A percentile compares a stretch with the other conserved stretches of the same genome.
Evolutionary conservation across 2,888 invertebrate species (phyloP).

Genomic region (Epistrophella euchroma): DNA sequence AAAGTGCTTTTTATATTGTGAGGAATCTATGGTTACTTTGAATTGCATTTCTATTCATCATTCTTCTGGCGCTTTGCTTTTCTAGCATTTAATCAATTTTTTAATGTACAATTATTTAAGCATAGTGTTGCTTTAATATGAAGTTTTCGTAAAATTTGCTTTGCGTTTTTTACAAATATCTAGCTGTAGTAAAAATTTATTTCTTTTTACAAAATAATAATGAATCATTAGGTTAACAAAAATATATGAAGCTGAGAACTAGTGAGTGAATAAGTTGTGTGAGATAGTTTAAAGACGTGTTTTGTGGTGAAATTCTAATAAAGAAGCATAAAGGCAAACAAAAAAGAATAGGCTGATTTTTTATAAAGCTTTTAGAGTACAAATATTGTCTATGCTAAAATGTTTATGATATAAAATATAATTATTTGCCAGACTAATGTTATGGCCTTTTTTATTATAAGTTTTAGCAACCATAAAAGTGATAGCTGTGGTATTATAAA

Average conservation of each 20-base stretch:
- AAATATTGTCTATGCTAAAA: conserved; percentile 19
- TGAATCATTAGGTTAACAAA: conserved; percentile 11
- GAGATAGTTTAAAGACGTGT: conserved; percentile 21
- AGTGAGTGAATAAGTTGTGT: conserved; percentile 26
- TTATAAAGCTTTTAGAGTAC: not conserved
- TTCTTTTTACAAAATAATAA: conserved; percentile 41
- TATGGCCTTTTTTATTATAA: conserved; percentile 18
- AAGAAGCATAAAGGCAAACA: not conserved
- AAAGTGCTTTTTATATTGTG: conserved; percentile 84
- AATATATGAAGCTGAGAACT: conserved; percentile 50
- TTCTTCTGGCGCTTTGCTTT: conserved; percentile 60
- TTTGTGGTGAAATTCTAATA: conserved; percentile 1
- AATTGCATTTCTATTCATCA: conserved; percentile 70
- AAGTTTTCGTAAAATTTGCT: conserved; percentile 62
- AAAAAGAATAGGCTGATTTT: not conserved
- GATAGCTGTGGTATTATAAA: conserved; percentile 12
- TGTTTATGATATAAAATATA: not conserved
- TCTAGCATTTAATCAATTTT: conserved; percentile 20
- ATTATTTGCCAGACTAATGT: conserved; percentile 1
- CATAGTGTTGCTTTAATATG: conserved; percentile 40
- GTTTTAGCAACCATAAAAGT: not conserved
- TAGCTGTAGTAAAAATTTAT: conserved; percentile 75
- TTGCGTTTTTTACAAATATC: conserved; percentile 53
- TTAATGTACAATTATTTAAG: conserved; percentile 24
- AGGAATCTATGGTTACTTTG: conserved; percentile 83